Percentiles rank a stretch among this genome's conserved stretches.
Conservation (phyloP, 2,113 vertebrate genomes). For the Coryphaenoides rupestris region DNA sequence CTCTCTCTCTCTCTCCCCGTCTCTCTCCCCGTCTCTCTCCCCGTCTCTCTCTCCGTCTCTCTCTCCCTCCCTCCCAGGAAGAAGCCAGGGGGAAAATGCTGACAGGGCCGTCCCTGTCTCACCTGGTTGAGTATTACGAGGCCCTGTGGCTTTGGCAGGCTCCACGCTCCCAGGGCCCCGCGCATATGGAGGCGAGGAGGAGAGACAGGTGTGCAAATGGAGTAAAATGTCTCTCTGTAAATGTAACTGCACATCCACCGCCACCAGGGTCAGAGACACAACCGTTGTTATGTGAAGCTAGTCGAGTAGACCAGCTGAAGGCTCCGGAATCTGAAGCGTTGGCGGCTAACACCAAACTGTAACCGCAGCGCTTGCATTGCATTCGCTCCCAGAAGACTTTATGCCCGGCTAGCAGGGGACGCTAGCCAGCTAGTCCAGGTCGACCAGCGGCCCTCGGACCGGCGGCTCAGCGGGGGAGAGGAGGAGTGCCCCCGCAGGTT, state of each 20-base stretch:
- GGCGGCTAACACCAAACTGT: too few species aligned
- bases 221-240: too few species aligned
- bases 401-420: too few species aligned
- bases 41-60: background rate
- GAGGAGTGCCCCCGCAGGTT: conserved; percentile 33
- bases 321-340: too few species aligned
- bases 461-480: too few species aligned
- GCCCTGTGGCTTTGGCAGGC: background rate
- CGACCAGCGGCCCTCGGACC: conserved; percentile 24
- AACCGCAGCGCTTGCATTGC: too few species aligned
- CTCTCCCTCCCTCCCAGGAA: background rate
- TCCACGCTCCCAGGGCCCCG: background rate
- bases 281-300: too few species aligned
- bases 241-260: too few species aligned
- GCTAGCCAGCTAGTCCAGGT: too few species aligned
- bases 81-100: background rate
- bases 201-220: background rate
- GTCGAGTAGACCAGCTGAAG: too few species aligned
- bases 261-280: too few species aligned
- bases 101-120: background rate
- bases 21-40: background rate
- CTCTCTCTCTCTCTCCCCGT: background rate
- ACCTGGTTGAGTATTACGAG: background rate
- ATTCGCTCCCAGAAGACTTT: too few species aligned
- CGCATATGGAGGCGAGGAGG: background rate